Evolutionary conservation across 2,113 vertebrate genomes (phyloP).

Genomic region (Pica pica): DNA sequence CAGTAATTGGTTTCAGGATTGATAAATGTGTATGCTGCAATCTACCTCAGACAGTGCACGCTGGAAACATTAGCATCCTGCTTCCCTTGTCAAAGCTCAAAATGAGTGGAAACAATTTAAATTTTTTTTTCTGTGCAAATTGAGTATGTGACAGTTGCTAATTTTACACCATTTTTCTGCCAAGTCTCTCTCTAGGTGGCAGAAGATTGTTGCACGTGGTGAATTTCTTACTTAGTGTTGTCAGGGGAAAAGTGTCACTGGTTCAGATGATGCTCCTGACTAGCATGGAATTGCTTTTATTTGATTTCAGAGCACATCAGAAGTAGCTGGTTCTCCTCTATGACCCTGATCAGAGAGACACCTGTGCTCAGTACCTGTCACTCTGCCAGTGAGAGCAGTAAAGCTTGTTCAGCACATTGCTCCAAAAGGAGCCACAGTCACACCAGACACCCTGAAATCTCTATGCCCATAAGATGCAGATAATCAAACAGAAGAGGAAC

Average conservation of each 20-base stretch:
- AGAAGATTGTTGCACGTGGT: neutral
- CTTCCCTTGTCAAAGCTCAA: conserved; percentile 38
- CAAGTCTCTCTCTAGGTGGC: conserved; percentile 4
- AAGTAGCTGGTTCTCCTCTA: neutral
- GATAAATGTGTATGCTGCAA: neutral
- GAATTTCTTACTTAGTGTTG: neutral
- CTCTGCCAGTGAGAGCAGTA: neutral
- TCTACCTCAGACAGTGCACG: neutral
- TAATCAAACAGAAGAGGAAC: neutral
- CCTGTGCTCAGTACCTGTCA: neutral
- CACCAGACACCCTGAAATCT: neutral
- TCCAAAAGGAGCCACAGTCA: neutral
- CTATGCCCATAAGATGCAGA: neutral
- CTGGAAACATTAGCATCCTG: conserved; percentile 10
- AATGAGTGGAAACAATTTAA: conserved; percentile 9
- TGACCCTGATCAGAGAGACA: neutral
- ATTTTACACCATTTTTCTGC: conserved; percentile 22
- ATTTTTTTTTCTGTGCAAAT: neutral
- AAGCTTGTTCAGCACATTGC: neutral
- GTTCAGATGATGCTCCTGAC: neutral
- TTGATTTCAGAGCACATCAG: neutral
- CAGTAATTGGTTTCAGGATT: neutral
- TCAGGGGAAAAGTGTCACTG: neutral
- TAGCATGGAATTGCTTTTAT: neutral
- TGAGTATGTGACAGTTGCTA: conserved; percentile 20